These are phyloP conservation scores for Hydraecia micacea DNA, from an alignment of 2,888 invertebrate species.

Conservation along the genomic window DNA sequence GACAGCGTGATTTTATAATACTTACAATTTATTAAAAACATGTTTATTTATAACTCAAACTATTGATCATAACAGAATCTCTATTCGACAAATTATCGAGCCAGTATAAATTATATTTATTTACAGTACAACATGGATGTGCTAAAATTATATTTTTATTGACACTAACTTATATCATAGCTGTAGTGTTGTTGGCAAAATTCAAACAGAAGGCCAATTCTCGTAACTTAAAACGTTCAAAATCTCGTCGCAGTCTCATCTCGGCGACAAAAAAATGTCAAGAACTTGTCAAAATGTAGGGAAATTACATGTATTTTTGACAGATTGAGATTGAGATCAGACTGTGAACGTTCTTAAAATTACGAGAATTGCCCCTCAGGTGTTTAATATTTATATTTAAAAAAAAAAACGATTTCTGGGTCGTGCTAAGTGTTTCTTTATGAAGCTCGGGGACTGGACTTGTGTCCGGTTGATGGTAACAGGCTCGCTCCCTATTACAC, in stretches of 20 bases:
- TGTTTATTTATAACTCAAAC: slow-evolving; percentile 29
- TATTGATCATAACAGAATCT: slow-evolving; percentile 11
- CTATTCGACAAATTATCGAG: slow-evolving; percentile 40
- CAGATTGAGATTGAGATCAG: too few relatives aligned
- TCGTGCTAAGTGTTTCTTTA: background rate
- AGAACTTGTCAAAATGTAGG: too few relatives aligned
- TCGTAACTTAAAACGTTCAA: too few relatives aligned
- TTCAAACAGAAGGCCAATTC: too few relatives aligned
- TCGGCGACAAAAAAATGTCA: too few relatives aligned
- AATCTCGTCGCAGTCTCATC: too few relatives aligned
- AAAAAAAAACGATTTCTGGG: background rate
- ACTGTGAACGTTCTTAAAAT: too few relatives aligned
- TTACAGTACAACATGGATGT: slow-evolving; percentile 42
- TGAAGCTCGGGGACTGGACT: background rate
- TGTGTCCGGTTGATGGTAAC: background rate
- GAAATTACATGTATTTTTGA: too few relatives aligned
- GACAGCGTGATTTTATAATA: slow-evolving; percentile 17
- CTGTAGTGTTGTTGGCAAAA: background rate
- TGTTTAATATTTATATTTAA: background rate
- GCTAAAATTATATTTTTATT: slow-evolving; percentile 36
- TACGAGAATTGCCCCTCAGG: too few relatives aligned
- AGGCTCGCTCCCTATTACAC: background rate
- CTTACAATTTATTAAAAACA: background rate
- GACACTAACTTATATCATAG: slow-evolving; percentile 31
- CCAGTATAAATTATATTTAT: slow-evolving; percentile 48